Conservation (phyloP, 2,797 vertebrate species). For the Epinephelus coioides region DNA sequence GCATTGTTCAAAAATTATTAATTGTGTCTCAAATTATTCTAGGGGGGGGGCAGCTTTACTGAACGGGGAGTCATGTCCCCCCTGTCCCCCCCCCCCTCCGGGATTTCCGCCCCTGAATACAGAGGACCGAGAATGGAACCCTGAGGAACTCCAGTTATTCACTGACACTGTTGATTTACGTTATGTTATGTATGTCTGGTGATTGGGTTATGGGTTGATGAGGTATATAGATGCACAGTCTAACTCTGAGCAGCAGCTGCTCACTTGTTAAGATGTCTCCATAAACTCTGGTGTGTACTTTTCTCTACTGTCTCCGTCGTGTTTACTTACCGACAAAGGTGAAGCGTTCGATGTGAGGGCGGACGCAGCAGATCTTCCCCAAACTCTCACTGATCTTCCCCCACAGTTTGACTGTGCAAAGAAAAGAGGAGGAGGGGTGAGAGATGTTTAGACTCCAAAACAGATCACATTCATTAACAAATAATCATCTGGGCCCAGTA, state of each 20-base stretch:
- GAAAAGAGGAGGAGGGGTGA: background rate
- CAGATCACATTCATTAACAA: background rate
- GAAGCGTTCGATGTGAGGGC: constrained; percentile 94
- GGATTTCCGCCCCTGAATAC: background rate
- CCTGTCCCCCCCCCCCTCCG: too few species aligned
- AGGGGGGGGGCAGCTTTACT: too few species aligned
- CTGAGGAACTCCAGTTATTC: background rate
- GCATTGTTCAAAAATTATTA: too few species aligned
- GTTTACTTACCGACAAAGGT: constrained; percentile 93
- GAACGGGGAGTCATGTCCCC: too few species aligned
- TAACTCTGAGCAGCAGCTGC: too few species aligned
- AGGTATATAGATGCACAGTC: too few species aligned
- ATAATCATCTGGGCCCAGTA: background rate
- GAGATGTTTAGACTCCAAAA: background rate
- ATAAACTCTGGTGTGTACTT: too few species aligned
- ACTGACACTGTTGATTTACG: too few species aligned
- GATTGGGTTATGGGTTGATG: too few species aligned
- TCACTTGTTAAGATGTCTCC: too few species aligned
- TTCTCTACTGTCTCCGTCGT: background rate
- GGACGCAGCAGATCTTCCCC: constrained; percentile 95
- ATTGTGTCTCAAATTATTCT: too few species aligned
- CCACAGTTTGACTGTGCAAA: constrained; percentile 91
- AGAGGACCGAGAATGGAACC: background rate
- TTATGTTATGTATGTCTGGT: too few species aligned
- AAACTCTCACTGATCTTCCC: constrained; percentile 96